Percentiles rank a stretch among this genome's conserved stretches.
Conservation (phyloP, 1,140 invertebrate genomes). For the Luehdorfia chinensis region DNA sequence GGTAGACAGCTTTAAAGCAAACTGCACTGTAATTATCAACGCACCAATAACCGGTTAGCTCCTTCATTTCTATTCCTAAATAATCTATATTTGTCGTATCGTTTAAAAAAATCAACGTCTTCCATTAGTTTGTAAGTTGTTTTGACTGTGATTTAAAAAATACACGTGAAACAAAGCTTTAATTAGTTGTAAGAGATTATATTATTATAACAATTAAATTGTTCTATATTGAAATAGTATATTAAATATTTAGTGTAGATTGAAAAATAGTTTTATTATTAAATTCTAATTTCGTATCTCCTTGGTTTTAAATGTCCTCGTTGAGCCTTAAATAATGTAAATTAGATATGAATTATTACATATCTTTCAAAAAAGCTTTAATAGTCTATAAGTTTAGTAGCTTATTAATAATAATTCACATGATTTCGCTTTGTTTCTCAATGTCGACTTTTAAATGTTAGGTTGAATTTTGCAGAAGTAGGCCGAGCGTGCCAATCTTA, state of each 20-base stretch:
- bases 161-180: constrained; percentile 53
- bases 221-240: constrained; percentile 12
- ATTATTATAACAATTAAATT: constrained; percentile 27
- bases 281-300: too few relatives aligned
- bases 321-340: constrained; percentile 2
- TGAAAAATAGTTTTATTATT: too few relatives aligned
- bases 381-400: constrained; percentile 40
- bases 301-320: background rate
- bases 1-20: constrained; percentile 74
- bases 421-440: constrained; percentile 18
- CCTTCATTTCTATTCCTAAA: constrained; percentile 22
- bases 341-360: constrained; percentile 21
- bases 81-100: constrained; percentile 24
- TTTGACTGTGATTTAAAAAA: constrained; percentile 62
- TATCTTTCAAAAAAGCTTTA: constrained; percentile 54
- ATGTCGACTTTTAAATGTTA: constrained; percentile 25
- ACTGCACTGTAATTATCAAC: constrained; percentile 68
- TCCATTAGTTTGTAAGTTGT: constrained; percentile 63
- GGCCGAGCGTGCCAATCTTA: constrained; percentile 71
- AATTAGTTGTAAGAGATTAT: constrained; percentile 48
- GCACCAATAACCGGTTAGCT: constrained; percentile 49
- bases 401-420: constrained; percentile 9
- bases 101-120: constrained; percentile 48
- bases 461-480: constrained; percentile 32
- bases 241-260: too few relatives aligned